Percentiles rank a stretch among this genome's conserved stretches.
Conservation (phyloP, 2,113 vertebrate species). For the Ophthalmolycus amberensis region DNA sequence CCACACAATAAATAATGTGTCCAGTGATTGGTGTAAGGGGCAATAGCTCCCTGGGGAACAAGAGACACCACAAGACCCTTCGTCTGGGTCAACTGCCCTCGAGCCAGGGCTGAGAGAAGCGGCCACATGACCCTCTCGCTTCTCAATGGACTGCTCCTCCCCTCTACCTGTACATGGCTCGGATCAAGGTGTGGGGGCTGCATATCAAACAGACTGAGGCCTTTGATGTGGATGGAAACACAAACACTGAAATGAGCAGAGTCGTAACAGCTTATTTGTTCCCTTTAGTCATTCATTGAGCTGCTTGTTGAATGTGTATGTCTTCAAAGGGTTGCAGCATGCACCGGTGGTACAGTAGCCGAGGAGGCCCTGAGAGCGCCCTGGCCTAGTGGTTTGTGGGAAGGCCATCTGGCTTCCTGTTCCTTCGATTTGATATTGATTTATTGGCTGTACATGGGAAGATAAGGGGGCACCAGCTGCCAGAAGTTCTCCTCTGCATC, state of each 20-base stretch:
- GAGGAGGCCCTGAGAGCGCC: conserved; percentile 73
- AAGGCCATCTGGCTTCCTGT: conserved; percentile 86
- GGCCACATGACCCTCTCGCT: conserved; percentile 69
- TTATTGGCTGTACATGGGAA: conserved; percentile 84
- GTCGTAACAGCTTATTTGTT: conserved; percentile 89
- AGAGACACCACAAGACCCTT: conserved; percentile 76
- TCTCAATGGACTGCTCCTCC: conserved; percentile 81
- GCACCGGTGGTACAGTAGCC: conserved; percentile 82
- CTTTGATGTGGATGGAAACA: conserved; percentile 88
- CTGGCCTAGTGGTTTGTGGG: conserved; percentile 66
- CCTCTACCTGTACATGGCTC: conserved; percentile 82
- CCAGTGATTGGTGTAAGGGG: conserved; percentile 51
- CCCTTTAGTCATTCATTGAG: conserved; percentile 88
- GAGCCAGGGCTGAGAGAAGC: conserved; percentile 74
- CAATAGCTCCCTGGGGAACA: conserved; percentile 76
- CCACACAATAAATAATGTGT: conserved; percentile 64
- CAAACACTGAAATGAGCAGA: conserved; percentile 84
- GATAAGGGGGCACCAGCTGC: conserved; percentile 83
- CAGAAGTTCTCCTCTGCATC: conserved; percentile 64
- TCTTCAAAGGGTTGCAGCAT: conserved; percentile 83
- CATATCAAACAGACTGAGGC: conserved; percentile 84
- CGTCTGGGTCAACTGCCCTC: conserved; percentile 81
- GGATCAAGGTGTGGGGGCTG: conserved; percentile 83
- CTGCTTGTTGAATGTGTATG: conserved; percentile 83
- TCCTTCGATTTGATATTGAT: conserved; percentile 85